These are phyloP conservation scores for Neosalanx taihuensis DNA, from an alignment of 2,797 vertebrate genomes.

Conservation along the genomic window DNA sequence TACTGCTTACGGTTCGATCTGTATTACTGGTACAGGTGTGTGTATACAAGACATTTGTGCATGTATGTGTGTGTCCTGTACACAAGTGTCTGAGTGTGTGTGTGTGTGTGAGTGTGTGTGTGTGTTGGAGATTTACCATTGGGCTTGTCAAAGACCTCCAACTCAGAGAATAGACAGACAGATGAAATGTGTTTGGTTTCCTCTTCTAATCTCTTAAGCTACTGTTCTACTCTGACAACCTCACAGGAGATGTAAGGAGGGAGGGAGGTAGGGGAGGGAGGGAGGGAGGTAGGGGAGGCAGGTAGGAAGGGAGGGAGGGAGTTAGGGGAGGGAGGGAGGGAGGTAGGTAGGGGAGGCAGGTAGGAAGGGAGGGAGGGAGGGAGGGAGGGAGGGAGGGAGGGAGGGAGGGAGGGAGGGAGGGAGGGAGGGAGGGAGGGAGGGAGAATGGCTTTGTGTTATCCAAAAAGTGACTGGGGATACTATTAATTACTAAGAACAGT, in stretches of 20 bases:
- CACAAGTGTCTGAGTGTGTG: too few relatives aligned
- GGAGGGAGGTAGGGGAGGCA: too few relatives aligned
- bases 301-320: too few relatives aligned
- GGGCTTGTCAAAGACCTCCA: constrained; percentile 28
- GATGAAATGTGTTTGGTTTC: constrained; percentile 27
- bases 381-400: too few relatives aligned
- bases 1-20: background rate
- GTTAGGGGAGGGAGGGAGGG: too few relatives aligned
- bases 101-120: background rate
- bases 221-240: constrained; percentile 25
- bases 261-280: too few relatives aligned
- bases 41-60: background rate
- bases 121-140: constrained; percentile 6
- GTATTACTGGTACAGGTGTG: background rate
- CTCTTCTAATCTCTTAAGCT: constrained; percentile 41
- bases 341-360: too few relatives aligned
- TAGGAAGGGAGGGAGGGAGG: too few relatives aligned
- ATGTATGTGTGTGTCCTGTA: background rate
- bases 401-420: background rate
- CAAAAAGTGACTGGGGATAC: constrained; percentile 34
- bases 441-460: constrained; percentile 31
- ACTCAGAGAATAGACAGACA: constrained; percentile 29
- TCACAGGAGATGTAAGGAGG: background rate
- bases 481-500: constrained; percentile 40
- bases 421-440: too few relatives aligned